Percentiles rank a stretch among this genome's conserved stretches.
These are phyloP conservation scores for Gymnoscelis rufifasciata DNA, from an alignment of 2,888 invertebrate species.

Conservation along the genomic window DNA sequence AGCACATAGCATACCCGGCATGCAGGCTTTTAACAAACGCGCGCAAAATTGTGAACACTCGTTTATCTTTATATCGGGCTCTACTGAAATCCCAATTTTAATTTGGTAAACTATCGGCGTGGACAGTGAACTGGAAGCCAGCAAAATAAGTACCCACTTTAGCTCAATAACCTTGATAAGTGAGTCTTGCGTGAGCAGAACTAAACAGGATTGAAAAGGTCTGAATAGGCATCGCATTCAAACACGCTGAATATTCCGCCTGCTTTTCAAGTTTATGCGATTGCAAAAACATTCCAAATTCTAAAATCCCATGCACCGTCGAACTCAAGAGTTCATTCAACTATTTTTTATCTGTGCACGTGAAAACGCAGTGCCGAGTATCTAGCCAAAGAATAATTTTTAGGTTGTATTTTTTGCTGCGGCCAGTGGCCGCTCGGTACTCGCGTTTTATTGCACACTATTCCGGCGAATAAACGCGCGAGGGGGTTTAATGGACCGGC, in stretches of 20 bases:
- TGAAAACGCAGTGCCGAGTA: slow-evolving; percentile 31
- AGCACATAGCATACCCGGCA: slow-evolving; percentile 11
- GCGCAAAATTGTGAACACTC: slow-evolving; percentile 13
- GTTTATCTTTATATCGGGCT: slow-evolving; percentile 16
- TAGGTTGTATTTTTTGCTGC: slow-evolving; percentile 67
- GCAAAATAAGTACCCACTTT: slow-evolving; percentile 1
- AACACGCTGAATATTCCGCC: slow-evolving; percentile 25
- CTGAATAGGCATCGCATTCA: slow-evolving; percentile 6
- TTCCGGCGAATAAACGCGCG: slow-evolving; percentile 69
- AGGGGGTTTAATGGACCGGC: slow-evolving; percentile 64
- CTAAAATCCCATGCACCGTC: slow-evolving; percentile 35
- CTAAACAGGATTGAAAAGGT: background rate
- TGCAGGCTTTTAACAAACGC: slow-evolving; percentile 15
- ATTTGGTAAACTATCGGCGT: slow-evolving; percentile 7
- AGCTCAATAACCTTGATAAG: background rate
- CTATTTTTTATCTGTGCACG: slow-evolving; percentile 29
- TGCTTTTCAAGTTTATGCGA: slow-evolving; percentile 31
- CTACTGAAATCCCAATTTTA: slow-evolving; percentile 7
- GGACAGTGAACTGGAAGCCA: background rate
- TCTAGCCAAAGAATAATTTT: slow-evolving; percentile 59
- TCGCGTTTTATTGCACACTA: slow-evolving; percentile 75
- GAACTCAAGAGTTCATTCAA: slow-evolving; percentile 27
- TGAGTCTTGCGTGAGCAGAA: background rate
- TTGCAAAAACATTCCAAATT: slow-evolving; percentile 39
- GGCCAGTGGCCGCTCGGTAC: slow-evolving; percentile 58